Conservation (phyloP, 1,140 invertebrate species). For the Cydia amplana region DNA sequence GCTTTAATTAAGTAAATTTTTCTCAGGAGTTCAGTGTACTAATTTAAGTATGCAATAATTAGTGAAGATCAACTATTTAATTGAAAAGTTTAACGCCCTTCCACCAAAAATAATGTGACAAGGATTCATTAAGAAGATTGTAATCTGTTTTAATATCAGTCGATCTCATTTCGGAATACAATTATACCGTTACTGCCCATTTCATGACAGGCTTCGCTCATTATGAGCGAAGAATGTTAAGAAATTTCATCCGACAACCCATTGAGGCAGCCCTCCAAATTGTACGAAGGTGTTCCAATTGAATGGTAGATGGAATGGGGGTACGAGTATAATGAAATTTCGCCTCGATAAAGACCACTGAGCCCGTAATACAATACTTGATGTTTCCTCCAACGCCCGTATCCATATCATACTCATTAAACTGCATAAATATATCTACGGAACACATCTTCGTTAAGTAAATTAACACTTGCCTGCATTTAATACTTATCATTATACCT, state of each 20-base stretch:
- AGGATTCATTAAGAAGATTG: constrained; percentile 72
- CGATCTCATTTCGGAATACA: constrained; percentile 71
- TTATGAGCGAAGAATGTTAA: constrained; percentile 76
- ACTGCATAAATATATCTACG: constrained; percentile 72
- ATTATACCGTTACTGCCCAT: constrained; percentile 77
- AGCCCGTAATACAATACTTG: constrained; percentile 75
- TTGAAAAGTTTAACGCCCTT: not conserved
- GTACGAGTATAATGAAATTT: constrained; percentile 78
- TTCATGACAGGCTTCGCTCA: constrained; percentile 72
- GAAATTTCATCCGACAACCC: constrained; percentile 78
- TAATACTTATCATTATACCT: constrained; percentile 30
- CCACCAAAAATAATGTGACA: constrained; percentile 42
- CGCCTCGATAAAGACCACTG: constrained; percentile 74
- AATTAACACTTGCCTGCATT: constrained; percentile 55
- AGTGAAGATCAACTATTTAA: no score
- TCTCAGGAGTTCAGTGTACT: no score
- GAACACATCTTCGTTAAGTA: constrained; percentile 69
- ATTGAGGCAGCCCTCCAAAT: constrained; percentile 76
- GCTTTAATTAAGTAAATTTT: no score
- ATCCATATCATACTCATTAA: constrained; percentile 76
- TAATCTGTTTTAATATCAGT: constrained; percentile 73
- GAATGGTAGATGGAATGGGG: constrained; percentile 72
- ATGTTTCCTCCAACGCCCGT: constrained; percentile 74
- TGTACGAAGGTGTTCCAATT: constrained; percentile 78
- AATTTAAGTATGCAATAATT: no score